phyloP scores from a whole-genome alignment of 1,140 invertebrate species.

The Achatina immaculata region DNA sequence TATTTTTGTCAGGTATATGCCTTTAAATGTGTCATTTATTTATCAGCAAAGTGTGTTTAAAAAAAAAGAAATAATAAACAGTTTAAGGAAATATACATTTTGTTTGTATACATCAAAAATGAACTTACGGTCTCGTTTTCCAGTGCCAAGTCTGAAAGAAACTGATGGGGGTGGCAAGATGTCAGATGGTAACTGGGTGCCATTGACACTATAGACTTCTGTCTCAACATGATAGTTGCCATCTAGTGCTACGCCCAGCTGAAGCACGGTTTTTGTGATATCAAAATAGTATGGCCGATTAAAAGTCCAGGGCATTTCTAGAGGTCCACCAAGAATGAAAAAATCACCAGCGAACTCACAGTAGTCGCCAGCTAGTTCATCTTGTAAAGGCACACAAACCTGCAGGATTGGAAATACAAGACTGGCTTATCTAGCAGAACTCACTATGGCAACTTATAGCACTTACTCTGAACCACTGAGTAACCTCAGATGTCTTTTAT shows the following conservation, averaged over 20 bases:
- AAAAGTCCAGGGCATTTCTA: constrained; percentile 48
- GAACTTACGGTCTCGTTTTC: constrained; percentile 47
- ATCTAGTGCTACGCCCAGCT: constrained; percentile 21
- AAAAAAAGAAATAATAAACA: too few relatives aligned
- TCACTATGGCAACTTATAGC: not conserved
- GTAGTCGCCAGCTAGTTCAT: constrained; percentile 10
- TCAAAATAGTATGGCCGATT: constrained; percentile 37
- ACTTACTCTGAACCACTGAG: not conserved
- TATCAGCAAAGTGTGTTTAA: too few relatives aligned
- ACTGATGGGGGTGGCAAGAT: constrained; percentile 38
- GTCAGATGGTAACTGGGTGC: constrained; percentile 23
- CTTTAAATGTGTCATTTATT: too few relatives aligned
- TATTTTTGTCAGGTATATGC: too few relatives aligned
- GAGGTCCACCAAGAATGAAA: constrained; percentile 49
- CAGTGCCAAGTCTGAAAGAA: constrained; percentile 31
- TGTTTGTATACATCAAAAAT: too few relatives aligned
- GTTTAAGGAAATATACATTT: not conserved
- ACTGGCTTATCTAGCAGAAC: not conserved
- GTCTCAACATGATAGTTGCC: constrained; percentile 38
- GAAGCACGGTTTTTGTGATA: constrained; percentile 37
- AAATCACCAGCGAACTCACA: constrained; percentile 48
- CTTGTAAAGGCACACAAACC: constrained; percentile 2
- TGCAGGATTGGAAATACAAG: not conserved
- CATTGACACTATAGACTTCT: constrained; percentile 42
- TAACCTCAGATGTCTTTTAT: not conserved